Evolutionary conservation across 2,113 vertebrate species (phyloP).

Genomic region (Colinus virginianus): DNA sequence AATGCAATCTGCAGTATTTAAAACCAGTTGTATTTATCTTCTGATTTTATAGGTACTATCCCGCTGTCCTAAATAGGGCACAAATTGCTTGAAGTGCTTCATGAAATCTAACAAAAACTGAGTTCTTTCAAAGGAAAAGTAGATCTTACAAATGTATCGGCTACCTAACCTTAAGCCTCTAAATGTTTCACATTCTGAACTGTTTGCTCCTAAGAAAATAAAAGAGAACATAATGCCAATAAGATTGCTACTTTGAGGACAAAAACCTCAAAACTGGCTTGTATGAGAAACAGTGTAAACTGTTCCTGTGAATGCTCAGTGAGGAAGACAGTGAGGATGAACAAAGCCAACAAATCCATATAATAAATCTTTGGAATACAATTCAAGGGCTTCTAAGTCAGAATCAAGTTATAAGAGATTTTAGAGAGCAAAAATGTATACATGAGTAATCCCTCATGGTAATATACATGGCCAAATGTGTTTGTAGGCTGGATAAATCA

Average conservation of each 20-base stretch:
- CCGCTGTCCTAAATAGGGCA: slow-evolving; percentile 4
- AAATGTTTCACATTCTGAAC: background rate
- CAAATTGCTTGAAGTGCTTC: slow-evolving; percentile 27
- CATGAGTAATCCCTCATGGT: background rate
- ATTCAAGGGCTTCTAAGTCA: background rate
- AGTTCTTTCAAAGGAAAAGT: slow-evolving; percentile 29
- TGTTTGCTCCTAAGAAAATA: background rate
- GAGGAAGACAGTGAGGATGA: background rate
- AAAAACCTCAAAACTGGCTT: background rate
- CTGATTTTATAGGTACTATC: slow-evolving; percentile 17
- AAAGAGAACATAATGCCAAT: background rate
- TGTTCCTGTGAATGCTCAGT: background rate
- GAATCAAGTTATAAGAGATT: background rate
- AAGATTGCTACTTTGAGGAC: background rate
- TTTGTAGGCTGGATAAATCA: background rate
- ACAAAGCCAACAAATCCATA: background rate
- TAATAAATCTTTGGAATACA: background rate
- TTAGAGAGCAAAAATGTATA: background rate
- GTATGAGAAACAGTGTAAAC: background rate
- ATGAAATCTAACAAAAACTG: slow-evolving; percentile 60
- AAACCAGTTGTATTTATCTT: slow-evolving; percentile 34
- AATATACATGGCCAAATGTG: background rate
- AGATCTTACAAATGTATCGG: slow-evolving; percentile 33
- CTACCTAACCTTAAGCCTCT: slow-evolving; percentile 33
- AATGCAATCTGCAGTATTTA: slow-evolving; percentile 31